Evolutionary conservation across 2,113 vertebrate species (phyloP), one percentile per base, ranked within the genome.

Genomic region (Piliocolobus tephrosceles): DNA sequence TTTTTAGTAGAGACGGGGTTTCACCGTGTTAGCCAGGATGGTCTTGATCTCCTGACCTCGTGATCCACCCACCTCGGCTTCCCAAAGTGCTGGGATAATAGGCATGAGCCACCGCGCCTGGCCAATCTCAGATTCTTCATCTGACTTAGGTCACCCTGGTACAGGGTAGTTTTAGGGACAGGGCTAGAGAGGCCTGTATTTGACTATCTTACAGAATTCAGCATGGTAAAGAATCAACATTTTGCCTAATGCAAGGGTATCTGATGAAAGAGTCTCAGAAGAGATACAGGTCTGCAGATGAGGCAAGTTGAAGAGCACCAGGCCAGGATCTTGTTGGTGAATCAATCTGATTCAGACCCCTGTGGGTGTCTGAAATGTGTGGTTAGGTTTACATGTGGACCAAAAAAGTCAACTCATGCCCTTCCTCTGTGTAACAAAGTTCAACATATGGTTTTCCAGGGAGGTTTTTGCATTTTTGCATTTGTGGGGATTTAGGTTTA

Each of bases 281-380:
- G 61, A 32, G 27, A 64, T 32, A 64, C 27, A 64, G 27, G 61
- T 64, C 27, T 32, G 23, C 1, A 78, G 64, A 8, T 2, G 2
- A 14, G 6, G 17, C 43, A 43, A 43, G 64, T 0, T 4, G 61
- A 3, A 47, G 20, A 58, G 35, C 17, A 55, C 27, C 0, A 38
- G 72, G 64, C 38, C 38, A 5, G 11, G 52, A n/a, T 23, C 5
- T 3, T 10, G 17, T 5, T 1, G 32, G 66, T 0, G 25, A 23
- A 17, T 3, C 0, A 11, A 38, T 20, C 80, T 2, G 14, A 61
- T 30, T 45, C 17, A 8, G 66, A 16, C 22, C 3, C 30, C 72
- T 9, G 2, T 35, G 45, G 64, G 55, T 47, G 40, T 61, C 27
- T 8, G 8, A 30, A 22, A 43, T 35, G 5, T 16, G 50, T 1